Conservation (phyloP, 2,888 invertebrate genomes). For the Eubasilissa splendida region DNA sequence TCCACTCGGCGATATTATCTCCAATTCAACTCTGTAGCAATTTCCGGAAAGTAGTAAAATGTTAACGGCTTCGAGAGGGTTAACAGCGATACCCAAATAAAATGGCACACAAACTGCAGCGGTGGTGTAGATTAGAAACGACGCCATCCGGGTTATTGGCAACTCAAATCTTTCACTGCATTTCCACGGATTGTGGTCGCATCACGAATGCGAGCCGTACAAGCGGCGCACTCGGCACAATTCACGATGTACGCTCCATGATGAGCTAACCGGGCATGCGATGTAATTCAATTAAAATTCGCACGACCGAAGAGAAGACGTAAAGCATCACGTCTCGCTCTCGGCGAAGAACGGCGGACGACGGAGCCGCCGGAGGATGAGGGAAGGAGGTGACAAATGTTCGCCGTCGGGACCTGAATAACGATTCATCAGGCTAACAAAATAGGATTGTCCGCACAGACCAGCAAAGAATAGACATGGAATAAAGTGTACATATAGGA, state of each 20-base stretch:
- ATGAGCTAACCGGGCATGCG: conserved; percentile 50
- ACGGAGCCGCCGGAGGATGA: background rate
- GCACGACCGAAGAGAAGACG: conserved; percentile 40
- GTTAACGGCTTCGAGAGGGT: background rate
- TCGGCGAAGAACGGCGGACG: background rate
- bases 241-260: conserved; percentile 42
- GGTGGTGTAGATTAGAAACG: background rate
- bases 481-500: too few relatives aligned
- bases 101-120: background rate
- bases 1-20: too few relatives aligned
- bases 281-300: conserved; percentile 54
- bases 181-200: conserved; percentile 31
- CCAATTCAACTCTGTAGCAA: too few relatives aligned
- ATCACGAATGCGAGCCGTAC: conserved; percentile 37
- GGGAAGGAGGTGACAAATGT: background rate
- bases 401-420: background rate
- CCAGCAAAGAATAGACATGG: too few relatives aligned
- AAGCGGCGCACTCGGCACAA: conserved; percentile 28
- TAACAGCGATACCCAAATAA: background rate
- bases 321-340: background rate
- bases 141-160: conserved; percentile 25
- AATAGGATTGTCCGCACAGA: background rate
- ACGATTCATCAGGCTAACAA: background rate
- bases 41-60: too few relatives aligned
- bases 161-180: conserved; percentile 21